These are phyloP conservation scores for Rhynchotus rufescens DNA, from an alignment of 2,797 vertebrate species.

Conservation along the genomic window DNA sequence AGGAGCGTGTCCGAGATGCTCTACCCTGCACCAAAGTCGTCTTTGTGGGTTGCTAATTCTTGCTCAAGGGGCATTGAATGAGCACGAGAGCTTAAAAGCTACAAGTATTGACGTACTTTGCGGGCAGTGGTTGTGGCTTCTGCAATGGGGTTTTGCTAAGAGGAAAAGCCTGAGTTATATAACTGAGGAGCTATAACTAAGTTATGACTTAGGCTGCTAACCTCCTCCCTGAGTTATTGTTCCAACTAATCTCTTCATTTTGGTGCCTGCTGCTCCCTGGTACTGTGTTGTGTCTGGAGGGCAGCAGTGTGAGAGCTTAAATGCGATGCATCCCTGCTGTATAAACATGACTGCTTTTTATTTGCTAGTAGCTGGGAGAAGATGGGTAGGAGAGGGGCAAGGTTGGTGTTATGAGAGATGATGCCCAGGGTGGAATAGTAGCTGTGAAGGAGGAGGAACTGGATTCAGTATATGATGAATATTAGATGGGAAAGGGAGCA, in stretches of 20 bases:
- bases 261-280: background rate
- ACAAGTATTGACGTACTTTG: accelerated
- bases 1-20: accelerated
- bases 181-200: background rate
- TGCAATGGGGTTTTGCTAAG: background rate
- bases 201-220: background rate
- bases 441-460: background rate
- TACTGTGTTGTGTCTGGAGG: accelerated
- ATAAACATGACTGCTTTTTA: background rate
- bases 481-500: background rate
- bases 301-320: background rate
- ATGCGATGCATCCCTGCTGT: too few relatives aligned
- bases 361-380: background rate
- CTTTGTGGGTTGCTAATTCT: background rate
- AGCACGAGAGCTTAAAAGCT: background rate
- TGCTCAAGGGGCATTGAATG: accelerated
- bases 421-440: background rate
- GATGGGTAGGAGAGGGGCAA: background rate
- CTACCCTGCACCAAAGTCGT: background rate
- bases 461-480: background rate
- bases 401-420: background rate
- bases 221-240: background rate
- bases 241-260: background rate
- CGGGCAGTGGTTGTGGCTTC: background rate
- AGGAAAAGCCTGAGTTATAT: background rate